Evolutionary conservation across 1,140 invertebrate species (phyloP), one percentile per base, ranked within the genome.

Genomic region (Ectropis grisescens): DNA sequence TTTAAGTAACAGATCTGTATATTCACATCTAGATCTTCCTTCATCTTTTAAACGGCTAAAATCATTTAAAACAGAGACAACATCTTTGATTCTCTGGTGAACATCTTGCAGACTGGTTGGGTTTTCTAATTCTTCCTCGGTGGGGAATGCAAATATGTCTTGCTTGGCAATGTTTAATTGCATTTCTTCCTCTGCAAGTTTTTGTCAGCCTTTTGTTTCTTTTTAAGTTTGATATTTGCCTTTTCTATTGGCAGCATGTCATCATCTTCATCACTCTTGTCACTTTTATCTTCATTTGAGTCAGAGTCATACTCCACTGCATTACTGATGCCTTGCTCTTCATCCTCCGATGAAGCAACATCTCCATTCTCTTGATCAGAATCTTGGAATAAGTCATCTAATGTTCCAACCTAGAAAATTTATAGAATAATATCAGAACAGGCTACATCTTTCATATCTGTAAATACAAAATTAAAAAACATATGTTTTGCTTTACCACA

Each of bases 41-140:
- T 86, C 70, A 65, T 97, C 89, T 39, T 92, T 87, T 32, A 93
- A 82, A 32, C 86, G 89, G 44, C 88, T 93, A 60, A 99, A 99
- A 82, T 99, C 95, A 8, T 90, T 88, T 19, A 99, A 82, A 9
- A 98, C 93, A 51, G 90, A 84, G 8, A 94, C 84, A 26, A 97
- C 85, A 70, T 98, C 97, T 48, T 93, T 91, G 29, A 98, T 98
- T 59, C 96, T 86, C 58, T 95, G 91, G 67, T 96, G 92, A 4
- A 98, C 85, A 50, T 96, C 90, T 59, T 93, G 89, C 8, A 98
- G 78, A 62, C 91, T 92, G 11, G 89, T 84, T 4, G 88, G 78
- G 60, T 92, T 89, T 37, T 90, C 84, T 13, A 92, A 68, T 55
- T 93, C 89, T 48, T 90, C 88, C 42, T 89, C 86, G 16, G 85